These are phyloP conservation scores for Monochamus alternatus DNA, from an alignment of 2,888 invertebrate species.

Conservation along the genomic window DNA sequence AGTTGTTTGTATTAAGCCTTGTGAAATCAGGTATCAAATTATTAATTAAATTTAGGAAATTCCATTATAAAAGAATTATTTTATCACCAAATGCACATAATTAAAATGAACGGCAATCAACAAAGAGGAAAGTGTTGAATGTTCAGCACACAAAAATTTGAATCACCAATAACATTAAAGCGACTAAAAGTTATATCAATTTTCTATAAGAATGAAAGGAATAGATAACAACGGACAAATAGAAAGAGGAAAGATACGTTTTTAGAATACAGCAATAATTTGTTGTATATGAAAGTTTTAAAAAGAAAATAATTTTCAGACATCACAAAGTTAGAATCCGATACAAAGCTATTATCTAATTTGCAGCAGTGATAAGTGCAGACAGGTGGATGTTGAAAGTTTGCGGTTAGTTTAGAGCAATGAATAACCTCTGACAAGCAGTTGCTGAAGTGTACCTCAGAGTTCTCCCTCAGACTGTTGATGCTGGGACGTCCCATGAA, in stretches of 20 bases:
- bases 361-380: conserved; percentile 13
- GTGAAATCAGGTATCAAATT: no score
- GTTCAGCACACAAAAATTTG: no score
- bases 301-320: conserved; percentile 22
- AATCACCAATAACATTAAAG: no score
- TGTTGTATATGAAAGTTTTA: conserved; percentile 32
- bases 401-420: conserved; percentile 34
- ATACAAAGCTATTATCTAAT: conserved; percentile 17
- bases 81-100: no score
- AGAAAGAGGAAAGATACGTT: conserved; percentile 39
- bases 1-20: no score
- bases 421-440: conserved; percentile 35
- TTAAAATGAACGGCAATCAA: no score
- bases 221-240: conserved; percentile 40
- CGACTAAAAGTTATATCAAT: no score
- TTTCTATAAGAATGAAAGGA: conserved; percentile 14
- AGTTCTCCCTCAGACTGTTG: conserved; percentile 60
- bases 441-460: conserved; percentile 58
- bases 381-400: conserved; percentile 26
- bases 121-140: no score
- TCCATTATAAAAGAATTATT: no score
- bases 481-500: conserved; percentile 70
- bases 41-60: no score
- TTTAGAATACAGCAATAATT: conserved; percentile 38
- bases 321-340: neutral